These are phyloP conservation scores for Forbesichthys papilliferus DNA, from an alignment of 2,113 vertebrate species.

Conservation along the genomic window DNA sequence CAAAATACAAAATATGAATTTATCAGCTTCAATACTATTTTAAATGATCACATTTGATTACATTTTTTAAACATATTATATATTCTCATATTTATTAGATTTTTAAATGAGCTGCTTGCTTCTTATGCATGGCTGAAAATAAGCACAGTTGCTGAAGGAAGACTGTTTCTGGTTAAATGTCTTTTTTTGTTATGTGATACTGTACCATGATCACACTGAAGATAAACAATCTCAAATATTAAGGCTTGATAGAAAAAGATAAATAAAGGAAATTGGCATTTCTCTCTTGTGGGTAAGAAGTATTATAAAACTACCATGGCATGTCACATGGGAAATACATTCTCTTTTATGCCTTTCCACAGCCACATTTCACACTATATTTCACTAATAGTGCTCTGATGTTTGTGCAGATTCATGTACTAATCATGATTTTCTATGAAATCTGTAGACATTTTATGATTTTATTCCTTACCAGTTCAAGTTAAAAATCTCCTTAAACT, in stretches of 20 bases:
- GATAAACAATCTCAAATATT: neutral
- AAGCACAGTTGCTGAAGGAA: no score
- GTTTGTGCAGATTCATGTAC: neutral
- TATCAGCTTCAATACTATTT: no score
- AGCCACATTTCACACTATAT: neutral
- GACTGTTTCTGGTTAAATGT: neutral
- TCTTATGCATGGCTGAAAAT: no score
- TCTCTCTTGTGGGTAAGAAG: neutral
- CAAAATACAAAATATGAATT: no score
- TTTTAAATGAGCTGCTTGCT: no score
- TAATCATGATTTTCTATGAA: neutral
- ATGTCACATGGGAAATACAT: no score
- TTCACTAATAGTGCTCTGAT: neutral
- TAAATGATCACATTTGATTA: no score
- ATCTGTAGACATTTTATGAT: neutral
- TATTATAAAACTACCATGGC: neutral
- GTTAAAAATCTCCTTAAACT: no score
- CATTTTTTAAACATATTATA: no score
- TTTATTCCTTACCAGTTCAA: neutral
- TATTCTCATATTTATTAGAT: no score
- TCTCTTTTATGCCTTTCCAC: no score
- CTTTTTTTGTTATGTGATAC: conserved; percentile 6
- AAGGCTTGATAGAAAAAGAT: neutral
- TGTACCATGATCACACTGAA: neutral
- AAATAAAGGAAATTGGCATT: neutral